These are phyloP conservation scores for Discoglossus pictus DNA, from an alignment of 2,797 vertebrate species.

Conservation along the genomic window DNA sequence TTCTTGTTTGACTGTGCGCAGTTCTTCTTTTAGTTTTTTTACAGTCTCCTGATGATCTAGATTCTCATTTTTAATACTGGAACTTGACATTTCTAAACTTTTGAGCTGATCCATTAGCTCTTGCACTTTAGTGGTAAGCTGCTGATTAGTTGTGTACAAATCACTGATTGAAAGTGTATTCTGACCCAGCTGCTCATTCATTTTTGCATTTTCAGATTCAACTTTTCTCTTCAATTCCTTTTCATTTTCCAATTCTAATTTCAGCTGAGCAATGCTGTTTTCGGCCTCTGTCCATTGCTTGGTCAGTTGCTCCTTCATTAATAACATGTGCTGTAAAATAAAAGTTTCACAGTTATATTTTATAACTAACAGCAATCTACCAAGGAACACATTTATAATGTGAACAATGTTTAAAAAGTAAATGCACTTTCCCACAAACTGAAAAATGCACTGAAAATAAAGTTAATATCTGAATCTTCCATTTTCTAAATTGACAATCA, in stretches of 20 bases:
- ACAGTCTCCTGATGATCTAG: constrained; percentile 71
- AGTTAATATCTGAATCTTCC: too few relatives aligned
- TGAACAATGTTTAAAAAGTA: too few relatives aligned
- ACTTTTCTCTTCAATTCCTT: constrained; percentile 64
- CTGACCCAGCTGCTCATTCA: constrained; percentile 78
- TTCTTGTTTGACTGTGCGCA: constrained; percentile 61
- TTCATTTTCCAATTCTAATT: constrained; percentile 71
- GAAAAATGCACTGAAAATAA: too few relatives aligned
- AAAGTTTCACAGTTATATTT: constrained; percentile 43
- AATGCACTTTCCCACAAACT: too few relatives aligned
- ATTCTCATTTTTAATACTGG: constrained; percentile 69
- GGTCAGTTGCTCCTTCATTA: constrained; percentile 85
- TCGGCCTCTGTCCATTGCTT: constrained; percentile 78
- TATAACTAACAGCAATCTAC: background rate
- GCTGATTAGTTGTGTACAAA: constrained; percentile 80
- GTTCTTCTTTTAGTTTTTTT: constrained; percentile 74
- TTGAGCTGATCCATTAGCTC: constrained; percentile 79
- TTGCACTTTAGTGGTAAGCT: constrained; percentile 75
- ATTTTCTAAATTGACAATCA: too few relatives aligned
- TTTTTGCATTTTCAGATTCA: constrained; percentile 69
- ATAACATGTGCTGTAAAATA: constrained; percentile 84
- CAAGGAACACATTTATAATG: too few relatives aligned
- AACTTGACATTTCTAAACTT: constrained; percentile 70
- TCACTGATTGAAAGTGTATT: constrained; percentile 82
- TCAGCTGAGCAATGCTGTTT: constrained; percentile 64